Evolutionary conservation across 2,888 invertebrate genomes (phyloP), one percentile per base, ranked within the genome.

Genomic region (Ochlodes sylvanus): DNA sequence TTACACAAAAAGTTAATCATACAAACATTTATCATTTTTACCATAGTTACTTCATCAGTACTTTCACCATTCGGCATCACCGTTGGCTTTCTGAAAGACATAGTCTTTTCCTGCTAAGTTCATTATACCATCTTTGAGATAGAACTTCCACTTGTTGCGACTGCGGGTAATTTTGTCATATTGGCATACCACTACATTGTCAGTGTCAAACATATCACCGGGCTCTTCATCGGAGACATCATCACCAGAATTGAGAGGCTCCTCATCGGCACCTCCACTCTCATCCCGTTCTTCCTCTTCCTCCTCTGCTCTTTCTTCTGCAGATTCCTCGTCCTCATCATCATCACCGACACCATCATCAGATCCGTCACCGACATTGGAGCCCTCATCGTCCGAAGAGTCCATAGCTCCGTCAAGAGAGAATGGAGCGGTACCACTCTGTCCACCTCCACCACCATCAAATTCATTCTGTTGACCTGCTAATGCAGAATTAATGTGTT

Each of bases 151-250:
- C 90, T 98, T 98, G 90, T 99, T 99, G 81, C 99, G 96, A 87
- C 98, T 99, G 87, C 99, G 96, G 73, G 99, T 99, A 71, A 99
- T 99, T 97, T 99, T 99, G 93, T 99, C 99, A 93, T 99, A 99
- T 90, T 99, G 99, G 89, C 99, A 99, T 70, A 99, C 99, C 71
- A 99, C 98, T 69, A 99, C 99, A 94, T 99, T 99, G 78, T 99
- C 99, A 52, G 99, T 99, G 80, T 99, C 99, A 93, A 99, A 99
- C 85, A 99, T 95, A 87, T 99, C 99, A 72, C 96, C 95, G 0
- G 98, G 97, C 83, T 98, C 98, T 81, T 99, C 99, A 85, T 99
- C 99, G 60, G 99, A 99, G 7, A 99, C 98, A 92, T 99, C 99
- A 90, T 99, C 99, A 79, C 96, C 98, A 6, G 98, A 98, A 89